A percentile compares a stretch with the other conserved stretches of the same genome.
Conservation (phyloP, 1,140 invertebrate species). For the Grapholita molesta region DNA sequence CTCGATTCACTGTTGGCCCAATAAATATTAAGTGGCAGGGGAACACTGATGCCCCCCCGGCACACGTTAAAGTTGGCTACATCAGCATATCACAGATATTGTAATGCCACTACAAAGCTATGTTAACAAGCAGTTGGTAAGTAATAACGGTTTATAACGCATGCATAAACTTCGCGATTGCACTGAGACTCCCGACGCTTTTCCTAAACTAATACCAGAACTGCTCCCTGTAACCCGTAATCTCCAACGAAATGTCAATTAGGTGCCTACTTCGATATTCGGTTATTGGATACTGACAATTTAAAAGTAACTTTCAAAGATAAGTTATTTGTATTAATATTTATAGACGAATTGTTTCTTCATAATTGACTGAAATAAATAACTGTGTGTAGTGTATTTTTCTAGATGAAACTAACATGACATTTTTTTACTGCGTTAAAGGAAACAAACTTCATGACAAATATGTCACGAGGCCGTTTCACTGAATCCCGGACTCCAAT, state of each 20-base stretch:
- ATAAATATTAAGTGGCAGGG: conserved; percentile 12
- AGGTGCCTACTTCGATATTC: neutral
- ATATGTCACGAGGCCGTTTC: neutral
- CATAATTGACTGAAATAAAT: neutral
- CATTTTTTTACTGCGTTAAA: neutral
- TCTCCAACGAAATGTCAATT: neutral
- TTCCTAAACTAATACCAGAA: conserved; percentile 8
- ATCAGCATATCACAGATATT: conserved; percentile 59
- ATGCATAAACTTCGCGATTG: conserved; percentile 51
- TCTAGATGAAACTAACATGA: neutral
- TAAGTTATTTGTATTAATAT: neutral
- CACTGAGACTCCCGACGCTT: conserved; percentile 13
- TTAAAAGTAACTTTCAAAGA: neutral
- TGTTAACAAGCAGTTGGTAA: conserved; percentile 42
- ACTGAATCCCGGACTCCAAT: neutral
- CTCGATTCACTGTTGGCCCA: neutral
- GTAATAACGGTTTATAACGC: conserved; percentile 58
- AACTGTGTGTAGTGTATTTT: neutral
- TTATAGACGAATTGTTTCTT: neutral
- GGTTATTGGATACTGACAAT: conserved; percentile 7
- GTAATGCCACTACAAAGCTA: conserved; percentile 53
- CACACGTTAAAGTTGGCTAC: conserved; percentile 7
- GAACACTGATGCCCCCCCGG: neutral
- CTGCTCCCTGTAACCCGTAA: conserved; percentile 4
- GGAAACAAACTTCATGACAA: neutral